These are phyloP conservation scores for Myiagra hebetior DNA, from an alignment of 2,113 vertebrate genomes.

Conservation along the genomic window DNA sequence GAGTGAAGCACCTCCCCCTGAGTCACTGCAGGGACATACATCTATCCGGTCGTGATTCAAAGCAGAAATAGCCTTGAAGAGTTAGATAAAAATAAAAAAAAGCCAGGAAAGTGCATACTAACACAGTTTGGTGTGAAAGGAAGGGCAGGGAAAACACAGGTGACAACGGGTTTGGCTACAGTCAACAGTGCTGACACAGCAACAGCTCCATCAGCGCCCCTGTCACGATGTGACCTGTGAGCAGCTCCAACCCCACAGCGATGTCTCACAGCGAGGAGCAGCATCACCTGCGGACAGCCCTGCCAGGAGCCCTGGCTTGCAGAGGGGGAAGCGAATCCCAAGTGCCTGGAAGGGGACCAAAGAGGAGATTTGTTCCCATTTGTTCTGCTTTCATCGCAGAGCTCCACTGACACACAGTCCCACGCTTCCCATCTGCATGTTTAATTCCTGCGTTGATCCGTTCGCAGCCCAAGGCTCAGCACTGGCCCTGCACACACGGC, in stretches of 20 bases:
- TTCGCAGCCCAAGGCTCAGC: not conserved
- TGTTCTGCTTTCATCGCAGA: not conserved
- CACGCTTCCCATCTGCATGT: not conserved
- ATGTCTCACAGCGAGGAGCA: not conserved
- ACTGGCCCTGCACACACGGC: not conserved
- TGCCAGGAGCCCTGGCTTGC: not conserved
- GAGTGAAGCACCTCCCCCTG: not conserved
- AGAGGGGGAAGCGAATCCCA: fast-evolving
- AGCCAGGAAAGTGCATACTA: not conserved
- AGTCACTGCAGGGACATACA: not conserved
- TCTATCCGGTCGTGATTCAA: not conserved
- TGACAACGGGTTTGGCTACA: fast-evolving
- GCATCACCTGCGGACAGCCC: not conserved
- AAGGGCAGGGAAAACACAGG: not conserved
- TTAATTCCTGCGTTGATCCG: not conserved
- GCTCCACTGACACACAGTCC: not conserved
- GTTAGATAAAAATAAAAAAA: not conserved
- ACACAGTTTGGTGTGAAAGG: not conserved
- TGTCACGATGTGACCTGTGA: fast-evolving
- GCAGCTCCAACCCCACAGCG: not conserved
- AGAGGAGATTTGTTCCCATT: not conserved
- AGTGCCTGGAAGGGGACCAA: not conserved
- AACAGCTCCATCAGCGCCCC: not conserved
- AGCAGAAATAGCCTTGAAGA: not conserved
- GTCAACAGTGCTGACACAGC: not conserved